Evolutionary conservation across 2,113 vertebrate species (phyloP).

Genomic region (Numenius arquata): DNA sequence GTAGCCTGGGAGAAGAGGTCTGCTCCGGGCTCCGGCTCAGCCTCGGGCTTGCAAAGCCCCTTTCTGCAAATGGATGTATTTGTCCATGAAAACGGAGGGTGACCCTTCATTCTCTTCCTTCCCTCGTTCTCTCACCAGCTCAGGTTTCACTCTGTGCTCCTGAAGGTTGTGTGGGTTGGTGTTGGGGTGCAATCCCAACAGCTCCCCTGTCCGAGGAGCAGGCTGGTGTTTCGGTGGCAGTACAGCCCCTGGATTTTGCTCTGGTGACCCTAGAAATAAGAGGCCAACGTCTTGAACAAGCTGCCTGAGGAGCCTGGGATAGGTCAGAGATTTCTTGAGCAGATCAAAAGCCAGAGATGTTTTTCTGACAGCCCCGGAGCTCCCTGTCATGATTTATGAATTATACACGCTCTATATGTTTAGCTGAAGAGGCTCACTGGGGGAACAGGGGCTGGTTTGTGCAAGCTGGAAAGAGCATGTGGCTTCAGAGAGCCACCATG

Average conservation of each 20-base stretch:
- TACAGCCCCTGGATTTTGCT: background rate
- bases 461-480: background rate
- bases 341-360: slow-evolving; percentile 64
- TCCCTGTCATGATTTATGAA: slow-evolving; percentile 55
- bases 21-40: background rate
- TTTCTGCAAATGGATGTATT: background rate
- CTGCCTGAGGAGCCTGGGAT: slow-evolving; percentile 57
- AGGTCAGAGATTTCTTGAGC: slow-evolving; percentile 49
- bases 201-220: rapidly evolving
- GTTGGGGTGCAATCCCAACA: background rate
- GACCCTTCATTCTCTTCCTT: background rate
- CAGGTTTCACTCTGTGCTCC: background rate
- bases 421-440: slow-evolving; percentile 17
- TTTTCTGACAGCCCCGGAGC: slow-evolving; percentile 48
- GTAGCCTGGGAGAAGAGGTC: background rate
- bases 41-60: background rate
- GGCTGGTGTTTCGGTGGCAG: background rate
- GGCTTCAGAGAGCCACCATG: background rate
- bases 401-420: slow-evolving; percentile 21
- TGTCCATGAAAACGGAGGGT: background rate
- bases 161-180: rapidly evolving
- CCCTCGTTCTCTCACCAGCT: background rate
- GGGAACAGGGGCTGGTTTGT: slow-evolving; percentile 7
- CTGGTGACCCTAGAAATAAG: slow-evolving; percentile 6
- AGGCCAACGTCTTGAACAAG: background rate